Percentiles rank a stretch among this genome's conserved stretches.
Evolutionary conservation across 2,888 invertebrate genomes (phyloP).

Genomic region (Octodonta nipae): DNA sequence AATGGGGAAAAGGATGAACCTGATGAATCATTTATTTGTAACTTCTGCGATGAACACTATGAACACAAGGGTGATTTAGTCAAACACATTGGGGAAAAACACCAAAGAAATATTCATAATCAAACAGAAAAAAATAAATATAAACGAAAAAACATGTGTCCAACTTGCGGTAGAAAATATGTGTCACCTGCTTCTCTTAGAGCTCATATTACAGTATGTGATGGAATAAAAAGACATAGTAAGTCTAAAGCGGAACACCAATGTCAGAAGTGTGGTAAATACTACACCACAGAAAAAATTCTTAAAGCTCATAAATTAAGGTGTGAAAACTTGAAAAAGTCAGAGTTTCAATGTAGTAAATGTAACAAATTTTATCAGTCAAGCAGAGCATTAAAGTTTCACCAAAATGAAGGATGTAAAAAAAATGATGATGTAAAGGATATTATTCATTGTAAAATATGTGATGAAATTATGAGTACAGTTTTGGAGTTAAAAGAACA

Average conservation of each 20-base stretch:
- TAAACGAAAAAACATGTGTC: slow-evolving; percentile 1
- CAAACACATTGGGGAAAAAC: background rate
- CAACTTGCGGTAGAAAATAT: background rate
- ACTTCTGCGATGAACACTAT: no score
- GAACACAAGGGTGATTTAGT: background rate
- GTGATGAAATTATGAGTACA: no score
- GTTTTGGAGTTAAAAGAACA: no score
- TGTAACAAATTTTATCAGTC: background rate
- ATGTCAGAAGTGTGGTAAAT: background rate
- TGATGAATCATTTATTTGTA: no score
- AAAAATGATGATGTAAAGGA: no score
- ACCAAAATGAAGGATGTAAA: background rate
- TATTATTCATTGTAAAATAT: no score
- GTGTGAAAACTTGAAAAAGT: background rate
- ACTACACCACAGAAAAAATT: background rate
- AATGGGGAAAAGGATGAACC: no score
- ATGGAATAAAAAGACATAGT: background rate
- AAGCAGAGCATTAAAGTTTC: background rate
- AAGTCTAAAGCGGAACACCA: background rate
- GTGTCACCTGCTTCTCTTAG: background rate
- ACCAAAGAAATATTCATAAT: background rate
- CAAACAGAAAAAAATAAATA: background rate
- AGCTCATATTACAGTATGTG: background rate
- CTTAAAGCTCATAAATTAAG: background rate
- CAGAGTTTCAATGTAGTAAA: background rate